phyloP scores from a whole-genome alignment of 2,888 invertebrate species.

The Onthophagus sagittarius region DNA sequence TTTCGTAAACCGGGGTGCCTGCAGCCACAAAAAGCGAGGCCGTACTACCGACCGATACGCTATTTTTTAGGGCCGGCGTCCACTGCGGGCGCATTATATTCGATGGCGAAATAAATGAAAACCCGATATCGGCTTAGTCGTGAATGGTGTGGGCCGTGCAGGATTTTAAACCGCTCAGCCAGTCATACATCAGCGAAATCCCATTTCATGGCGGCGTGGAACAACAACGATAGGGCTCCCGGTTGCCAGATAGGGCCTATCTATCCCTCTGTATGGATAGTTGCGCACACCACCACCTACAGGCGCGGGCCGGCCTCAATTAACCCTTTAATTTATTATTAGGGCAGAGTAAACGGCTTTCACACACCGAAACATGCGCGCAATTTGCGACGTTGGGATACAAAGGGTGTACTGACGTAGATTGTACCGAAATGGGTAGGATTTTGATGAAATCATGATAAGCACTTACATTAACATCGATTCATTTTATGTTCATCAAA shows the following conservation, averaged over 20 bases:
- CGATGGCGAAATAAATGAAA: slow-evolving; percentile 17
- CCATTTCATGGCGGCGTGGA: slow-evolving; percentile 26
- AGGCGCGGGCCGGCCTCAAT: slow-evolving; percentile 29
- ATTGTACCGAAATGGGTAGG: neutral
- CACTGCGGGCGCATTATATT: neutral
- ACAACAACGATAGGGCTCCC: slow-evolving; percentile 27
- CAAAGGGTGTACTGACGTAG: neutral
- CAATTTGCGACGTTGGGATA: slow-evolving; percentile 35
- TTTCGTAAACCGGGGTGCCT: neutral
- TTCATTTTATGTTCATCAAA: neutral
- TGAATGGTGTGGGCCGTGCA: slow-evolving; percentile 11
- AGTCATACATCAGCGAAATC: slow-evolving; percentile 22
- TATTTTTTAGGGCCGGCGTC: neutral
- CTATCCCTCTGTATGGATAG: slow-evolving; percentile 8
- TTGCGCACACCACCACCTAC: neutral
- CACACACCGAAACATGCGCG: slow-evolving; percentile 29
- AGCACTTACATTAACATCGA: slow-evolving; percentile 1
- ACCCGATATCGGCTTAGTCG: slow-evolving; percentile 17
- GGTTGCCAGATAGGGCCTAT: slow-evolving; percentile 11
- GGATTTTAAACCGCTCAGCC: slow-evolving; percentile 10
- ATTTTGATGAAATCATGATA: neutral
- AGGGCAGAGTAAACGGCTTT: slow-evolving; percentile 35
- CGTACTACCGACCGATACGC: neutral
- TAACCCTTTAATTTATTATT: slow-evolving; percentile 38
- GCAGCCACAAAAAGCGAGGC: neutral